Evolutionary conservation across 2,797 vertebrate species (phyloP).

Genomic region (Pitangus sulphuratus): DNA sequence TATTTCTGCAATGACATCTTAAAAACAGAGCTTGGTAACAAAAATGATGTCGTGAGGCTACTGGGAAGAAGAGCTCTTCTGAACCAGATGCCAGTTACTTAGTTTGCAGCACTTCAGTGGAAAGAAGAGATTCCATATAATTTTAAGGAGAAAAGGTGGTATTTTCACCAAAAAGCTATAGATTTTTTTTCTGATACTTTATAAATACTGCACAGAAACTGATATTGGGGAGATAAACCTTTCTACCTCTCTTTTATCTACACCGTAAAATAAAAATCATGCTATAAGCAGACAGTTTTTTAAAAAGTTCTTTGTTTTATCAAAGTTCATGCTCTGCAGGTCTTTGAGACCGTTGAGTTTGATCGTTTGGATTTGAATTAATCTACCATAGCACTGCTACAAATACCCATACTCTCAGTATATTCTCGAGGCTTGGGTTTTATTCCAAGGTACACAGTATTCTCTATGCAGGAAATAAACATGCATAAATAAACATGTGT

Average conservation of each 20-base stretch:
- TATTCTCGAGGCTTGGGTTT: constrained; percentile 37
- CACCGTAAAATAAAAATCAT: background rate
- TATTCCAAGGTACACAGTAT: constrained; percentile 60
- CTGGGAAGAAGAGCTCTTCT: background rate
- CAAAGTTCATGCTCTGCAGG: background rate
- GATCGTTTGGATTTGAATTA: constrained; percentile 5
- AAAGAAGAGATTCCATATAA: background rate
- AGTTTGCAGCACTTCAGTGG: background rate
- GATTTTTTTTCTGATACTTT: background rate
- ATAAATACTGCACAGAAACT: constrained; percentile 34
- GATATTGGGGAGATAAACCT: constrained; percentile 31
- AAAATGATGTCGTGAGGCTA: background rate
- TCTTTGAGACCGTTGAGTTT: background rate
- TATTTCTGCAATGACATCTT: background rate
- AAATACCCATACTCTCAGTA: background rate
- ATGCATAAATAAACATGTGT: constrained; percentile 49
- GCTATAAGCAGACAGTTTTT: background rate
- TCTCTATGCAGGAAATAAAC: constrained; percentile 59
- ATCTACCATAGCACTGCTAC: constrained; percentile 5
- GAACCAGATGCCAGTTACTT: background rate
- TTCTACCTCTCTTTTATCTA: constrained; percentile 55
- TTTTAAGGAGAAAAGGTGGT: background rate
- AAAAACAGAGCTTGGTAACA: background rate
- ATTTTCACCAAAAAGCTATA: background rate
- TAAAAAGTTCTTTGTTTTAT: background rate